These are phyloP conservation scores for Cephalopholis sonnerati DNA, from an alignment of 2,113 vertebrate genomes.

Conservation along the genomic window DNA sequence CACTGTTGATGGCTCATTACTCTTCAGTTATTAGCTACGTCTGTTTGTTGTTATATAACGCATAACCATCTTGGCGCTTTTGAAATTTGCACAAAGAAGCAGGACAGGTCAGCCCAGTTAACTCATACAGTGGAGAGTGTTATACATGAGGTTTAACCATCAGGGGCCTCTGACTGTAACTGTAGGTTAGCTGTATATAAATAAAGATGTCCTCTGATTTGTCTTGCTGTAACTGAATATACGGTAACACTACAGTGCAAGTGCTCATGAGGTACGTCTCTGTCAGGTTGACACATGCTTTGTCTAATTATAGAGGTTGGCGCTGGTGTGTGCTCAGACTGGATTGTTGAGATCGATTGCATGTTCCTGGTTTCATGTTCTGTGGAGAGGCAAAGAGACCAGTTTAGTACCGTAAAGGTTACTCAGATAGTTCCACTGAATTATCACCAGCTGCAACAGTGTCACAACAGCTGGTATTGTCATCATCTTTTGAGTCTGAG, in stretches of 20 bases:
- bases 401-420: neutral
- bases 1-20: conserved; percentile 72
- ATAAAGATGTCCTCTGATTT: neutral
- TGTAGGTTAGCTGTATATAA: neutral
- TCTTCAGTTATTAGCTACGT: conserved; percentile 54
- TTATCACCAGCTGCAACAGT: too few species aligned
- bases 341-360: conserved; percentile 8
- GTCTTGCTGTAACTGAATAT: neutral
- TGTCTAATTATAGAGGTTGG: conserved; percentile 59
- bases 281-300: conserved; percentile 3
- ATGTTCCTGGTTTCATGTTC: conserved; percentile 43
- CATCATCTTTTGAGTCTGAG: too few species aligned
- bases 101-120: neutral
- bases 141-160: neutral
- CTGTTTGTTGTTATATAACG: conserved; percentile 64
- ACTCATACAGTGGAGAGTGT: neutral
- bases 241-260: neutral
- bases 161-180: neutral
- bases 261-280: neutral
- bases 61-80: neutral
- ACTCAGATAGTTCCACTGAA: neutral
- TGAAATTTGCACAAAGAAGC: neutral
- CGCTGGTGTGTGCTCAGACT: neutral
- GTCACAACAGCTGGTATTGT: too few species aligned
- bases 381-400: neutral